Conservation (phyloP, 23 tunicate genomes). For the Oikopleura dioica region DNA sequence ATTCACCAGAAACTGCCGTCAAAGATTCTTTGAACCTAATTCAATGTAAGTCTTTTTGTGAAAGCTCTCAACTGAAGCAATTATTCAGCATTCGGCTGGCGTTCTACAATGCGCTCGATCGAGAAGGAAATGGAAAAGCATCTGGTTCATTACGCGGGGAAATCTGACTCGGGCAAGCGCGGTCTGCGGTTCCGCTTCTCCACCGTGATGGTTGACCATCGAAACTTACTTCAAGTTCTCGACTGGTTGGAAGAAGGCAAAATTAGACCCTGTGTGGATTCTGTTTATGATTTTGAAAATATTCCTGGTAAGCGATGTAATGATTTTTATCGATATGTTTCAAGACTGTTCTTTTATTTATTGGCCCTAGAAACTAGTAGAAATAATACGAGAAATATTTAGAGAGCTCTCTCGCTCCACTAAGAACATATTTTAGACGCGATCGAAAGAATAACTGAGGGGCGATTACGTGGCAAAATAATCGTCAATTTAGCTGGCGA, state of each 20-base stretch:
- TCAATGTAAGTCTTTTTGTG: too few species aligned
- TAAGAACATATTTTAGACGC: too few species aligned
- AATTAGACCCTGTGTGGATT: not conserved
- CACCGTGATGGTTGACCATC: not conserved
- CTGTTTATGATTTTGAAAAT: not conserved
- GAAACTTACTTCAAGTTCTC: not conserved
- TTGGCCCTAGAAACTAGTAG: too few species aligned
- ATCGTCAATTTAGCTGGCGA: not conserved
- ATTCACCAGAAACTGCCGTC: too few species aligned
- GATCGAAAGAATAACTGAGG: not conserved
- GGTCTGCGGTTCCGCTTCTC: not conserved
- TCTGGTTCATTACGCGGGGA: not conserved
- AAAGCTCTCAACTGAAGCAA: too few species aligned
- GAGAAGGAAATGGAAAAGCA: not conserved
- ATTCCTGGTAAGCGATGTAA: not conserved
- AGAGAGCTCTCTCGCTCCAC: too few species aligned
- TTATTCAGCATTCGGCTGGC: too few species aligned
- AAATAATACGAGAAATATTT: too few species aligned
- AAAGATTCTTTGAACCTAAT: too few species aligned
- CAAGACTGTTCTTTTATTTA: too few species aligned
- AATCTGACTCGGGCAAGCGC: not conserved
- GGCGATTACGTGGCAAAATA: not conserved
- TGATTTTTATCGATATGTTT: too few species aligned
- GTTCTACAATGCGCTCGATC: not conserved
- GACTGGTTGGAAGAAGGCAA: not conserved